Base-by-base conservation (phyloP, 1,140 invertebrate species). In the Coelopa frigida region DNA sequence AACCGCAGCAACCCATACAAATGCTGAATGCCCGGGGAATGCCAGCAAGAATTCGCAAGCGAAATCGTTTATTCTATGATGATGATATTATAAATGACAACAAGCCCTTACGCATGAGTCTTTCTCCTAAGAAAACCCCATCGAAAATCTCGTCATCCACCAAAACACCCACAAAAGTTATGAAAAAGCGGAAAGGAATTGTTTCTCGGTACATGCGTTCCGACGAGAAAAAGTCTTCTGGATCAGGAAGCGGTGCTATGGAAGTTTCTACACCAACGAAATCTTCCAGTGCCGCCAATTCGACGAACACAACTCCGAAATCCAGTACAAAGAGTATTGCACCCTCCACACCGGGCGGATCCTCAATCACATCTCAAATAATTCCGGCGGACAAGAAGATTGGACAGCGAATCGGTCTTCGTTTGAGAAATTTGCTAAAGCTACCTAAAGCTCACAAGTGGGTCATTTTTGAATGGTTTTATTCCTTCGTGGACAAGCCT, bases 381-480 rank as follows among this genome's bases (percentile, higher is more conserved):
- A 54, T 57, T 2, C 42, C 44, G 17, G 55, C 57, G 5, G 56
- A 68, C 46, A 68, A 68, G 36, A 59, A 52, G 70, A 79, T 85
- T 57, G 90, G 90, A 1, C 91, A 95, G 59, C 81, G 84, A 56
- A 90, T 95, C 57, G 93, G 93, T 2, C 80, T 92, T 70, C 74
- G 91, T 51, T 73, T 98, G 29, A 78, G 93, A 55, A 99, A 99
- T 75, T 76, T 99, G n/a, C 75, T 99, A 1, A 98, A 98, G 73
- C 72, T 98, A 52, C 95, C 96, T 0, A 98, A 98, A 75, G 95
- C 95, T 17, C 94, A 98, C 70, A 95, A 94, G 75, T 99, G 94
- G 93, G 93, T 98, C 2, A 97, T 92, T 66, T 97, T 94, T 72
- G 96, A 99, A 70, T 98, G 94, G 85, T 99, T 99, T 74, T 99